These are phyloP conservation scores for Heliconius ethilla DNA, from an alignment of 2,888 invertebrate genomes.

Conservation along the genomic window DNA sequence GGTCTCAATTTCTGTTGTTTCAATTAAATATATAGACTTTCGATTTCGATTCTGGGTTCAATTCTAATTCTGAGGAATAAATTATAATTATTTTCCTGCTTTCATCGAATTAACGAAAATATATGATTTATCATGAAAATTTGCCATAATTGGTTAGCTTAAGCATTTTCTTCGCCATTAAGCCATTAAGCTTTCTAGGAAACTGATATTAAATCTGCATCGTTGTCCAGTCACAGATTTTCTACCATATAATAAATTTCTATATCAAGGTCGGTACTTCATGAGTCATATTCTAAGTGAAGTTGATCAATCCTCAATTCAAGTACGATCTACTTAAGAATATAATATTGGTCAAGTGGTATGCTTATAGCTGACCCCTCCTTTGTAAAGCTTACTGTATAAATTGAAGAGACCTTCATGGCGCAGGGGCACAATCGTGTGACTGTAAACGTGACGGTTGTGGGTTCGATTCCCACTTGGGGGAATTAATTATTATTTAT, in stretches of 20 bases:
- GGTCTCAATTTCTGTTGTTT: neutral
- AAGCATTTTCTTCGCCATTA: too few relatives aligned
- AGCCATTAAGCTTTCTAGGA: neutral
- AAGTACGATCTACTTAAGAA: conserved; percentile 6
- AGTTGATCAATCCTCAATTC: neutral
- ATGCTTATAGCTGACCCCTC: neutral
- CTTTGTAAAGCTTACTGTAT: neutral
- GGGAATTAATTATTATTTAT: too few relatives aligned
- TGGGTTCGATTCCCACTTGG: too few relatives aligned
- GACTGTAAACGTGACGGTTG: too few relatives aligned
- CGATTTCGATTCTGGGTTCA: neutral
- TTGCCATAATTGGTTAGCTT: too few relatives aligned
- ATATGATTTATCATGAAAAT: too few relatives aligned
- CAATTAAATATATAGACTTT: neutral
- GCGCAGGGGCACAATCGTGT: too few relatives aligned
- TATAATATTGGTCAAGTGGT: conserved; percentile 1
- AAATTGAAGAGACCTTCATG: too few relatives aligned
- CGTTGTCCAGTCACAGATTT: neutral
- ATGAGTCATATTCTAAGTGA: neutral
- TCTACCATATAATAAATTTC: neutral
- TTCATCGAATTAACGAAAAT: too few relatives aligned
- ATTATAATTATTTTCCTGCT: neutral
- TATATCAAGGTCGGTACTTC: neutral
- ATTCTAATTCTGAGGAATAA: neutral
- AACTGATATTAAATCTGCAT: neutral